phyloP scores from a whole-genome alignment of 2,888 invertebrate genomes.

The Diogma glabrata region DNA sequence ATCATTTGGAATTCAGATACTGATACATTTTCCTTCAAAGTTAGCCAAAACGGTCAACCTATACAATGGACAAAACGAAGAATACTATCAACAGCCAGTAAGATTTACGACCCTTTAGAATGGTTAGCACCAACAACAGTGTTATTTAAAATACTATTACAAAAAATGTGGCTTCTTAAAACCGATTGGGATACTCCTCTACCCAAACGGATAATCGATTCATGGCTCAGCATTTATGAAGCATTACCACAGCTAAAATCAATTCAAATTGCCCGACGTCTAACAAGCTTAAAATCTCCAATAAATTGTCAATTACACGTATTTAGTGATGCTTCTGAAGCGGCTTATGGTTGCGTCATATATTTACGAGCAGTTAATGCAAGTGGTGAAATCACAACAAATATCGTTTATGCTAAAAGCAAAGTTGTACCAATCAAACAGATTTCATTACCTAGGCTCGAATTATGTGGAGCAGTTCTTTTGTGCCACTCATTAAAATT shows the following conservation, averaged over 20 bases:
- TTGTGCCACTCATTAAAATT: too few relatives aligned
- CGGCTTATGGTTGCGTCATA: background rate
- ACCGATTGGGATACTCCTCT: background rate
- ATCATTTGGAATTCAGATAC: background rate
- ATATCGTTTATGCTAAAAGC: background rate
- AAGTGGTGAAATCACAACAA: background rate
- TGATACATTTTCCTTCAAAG: background rate
- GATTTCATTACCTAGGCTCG: constrained; percentile 10
- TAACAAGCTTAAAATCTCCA: too few relatives aligned
- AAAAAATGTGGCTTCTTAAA: background rate
- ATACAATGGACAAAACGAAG: background rate
- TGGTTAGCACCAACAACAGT: background rate
- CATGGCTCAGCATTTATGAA: too few relatives aligned
- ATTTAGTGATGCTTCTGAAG: background rate
- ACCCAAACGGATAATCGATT: too few relatives aligned
- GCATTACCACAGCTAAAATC: too few relatives aligned
- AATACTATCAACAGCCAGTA: background rate
- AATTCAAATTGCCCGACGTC: too few relatives aligned
- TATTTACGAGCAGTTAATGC: background rate
- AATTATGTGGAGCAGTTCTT: constrained; percentile 2
- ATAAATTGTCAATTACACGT: background rate
- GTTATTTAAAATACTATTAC: background rate
- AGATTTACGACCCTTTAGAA: background rate
- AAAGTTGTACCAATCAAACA: constrained; percentile 9
- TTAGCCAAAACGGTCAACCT: too few relatives aligned